Evolutionary conservation across 2,888 invertebrate genomes (phyloP).

Genomic region (Clunio marinus): DNA sequence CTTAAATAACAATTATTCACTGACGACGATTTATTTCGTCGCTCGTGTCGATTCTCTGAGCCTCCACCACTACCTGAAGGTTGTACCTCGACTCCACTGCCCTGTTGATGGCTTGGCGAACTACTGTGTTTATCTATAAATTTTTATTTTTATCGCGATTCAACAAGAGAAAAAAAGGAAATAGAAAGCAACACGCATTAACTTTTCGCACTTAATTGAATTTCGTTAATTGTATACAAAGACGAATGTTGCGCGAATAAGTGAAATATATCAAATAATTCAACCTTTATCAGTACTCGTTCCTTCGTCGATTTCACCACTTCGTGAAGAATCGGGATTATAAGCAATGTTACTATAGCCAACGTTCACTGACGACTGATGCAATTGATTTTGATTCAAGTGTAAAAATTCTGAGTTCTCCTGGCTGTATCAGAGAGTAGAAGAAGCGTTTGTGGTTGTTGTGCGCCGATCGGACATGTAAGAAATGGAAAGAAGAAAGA

Average conservation of each 20-base stretch:
- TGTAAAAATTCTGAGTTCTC: conserved; percentile 40
- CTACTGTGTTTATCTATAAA: conserved; percentile 9
- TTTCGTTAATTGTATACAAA: not conserved
- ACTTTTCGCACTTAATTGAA: conserved; percentile 13
- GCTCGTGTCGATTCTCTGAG: not conserved
- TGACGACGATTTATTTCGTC: conserved; percentile 36
- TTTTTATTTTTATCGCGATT: not conserved
- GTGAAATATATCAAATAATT: not conserved
- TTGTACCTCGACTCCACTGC: not conserved
- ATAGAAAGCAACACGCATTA: not conserved
- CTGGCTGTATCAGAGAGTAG: conserved; percentile 30
- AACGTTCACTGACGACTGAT: conserved; percentile 40
- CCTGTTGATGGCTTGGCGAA: not conserved
- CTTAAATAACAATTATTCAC: conserved; percentile 38
- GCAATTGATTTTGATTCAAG: conserved; percentile 41
- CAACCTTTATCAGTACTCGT: conserved; percentile 36
- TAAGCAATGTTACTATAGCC: conserved; percentile 40
- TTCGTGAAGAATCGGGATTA: conserved; percentile 31
- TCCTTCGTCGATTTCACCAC: conserved; percentile 30
- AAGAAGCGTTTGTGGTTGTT: not conserved
- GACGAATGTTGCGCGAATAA: not conserved
- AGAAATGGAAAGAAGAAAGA: conserved; percentile 18
- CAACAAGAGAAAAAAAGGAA: not conserved
- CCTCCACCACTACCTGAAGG: not conserved
- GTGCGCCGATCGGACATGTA: not conserved